Base-by-base conservation (phyloP, 2,797 vertebrate genomes). In the Sebastes steindachneri region DNA sequence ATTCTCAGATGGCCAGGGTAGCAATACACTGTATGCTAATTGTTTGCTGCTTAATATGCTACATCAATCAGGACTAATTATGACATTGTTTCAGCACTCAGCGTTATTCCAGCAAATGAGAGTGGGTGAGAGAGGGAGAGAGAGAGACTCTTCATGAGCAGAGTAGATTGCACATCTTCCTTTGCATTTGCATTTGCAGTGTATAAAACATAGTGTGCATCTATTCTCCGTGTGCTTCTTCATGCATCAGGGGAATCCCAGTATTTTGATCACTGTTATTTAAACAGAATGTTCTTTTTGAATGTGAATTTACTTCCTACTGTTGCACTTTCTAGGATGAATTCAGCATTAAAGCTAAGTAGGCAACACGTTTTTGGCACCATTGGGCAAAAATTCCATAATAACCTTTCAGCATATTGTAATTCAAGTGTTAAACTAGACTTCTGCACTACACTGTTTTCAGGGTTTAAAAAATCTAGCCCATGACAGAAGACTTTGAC, bases 61-160 rank as follows among this genome's bases (percentile, higher is more conserved):
- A 95, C 97, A 97, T 98, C 97, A 97, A 97, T 98, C 96, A 97
- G 95, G 94, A 88, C 94, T 98, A 97, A 98, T 98, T 97, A 97
- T 82, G 89, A 94, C 93, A 93, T 93, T 88, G 94, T 94, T 95
- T 93, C 75, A 77, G 76, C 84, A 59, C 85, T 86, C 89, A 12
- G 82, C 63, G 67, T 90, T 86, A 82, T 87, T 89, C 78, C 72
- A 92, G 80, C 72, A 88, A 92, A 91, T 73, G 85, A 86, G 86
- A 83, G 85, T 68, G 71, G 35, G 64, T 8, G 80, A 86, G 78
- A 58, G 79, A 68, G 70, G 7, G 68, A 78, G 75, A 48, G 68
- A 57, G 70, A 57, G 70, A 88, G 81, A 55, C 7, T 41, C 70
- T 77, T 75, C 68, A 66, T 64, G 58, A 82, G 72, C 60, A 55